Conservation (phyloP, 37 sponge, comb jelly and placozoan genomes). For the Eunapius fragilis region DNA sequence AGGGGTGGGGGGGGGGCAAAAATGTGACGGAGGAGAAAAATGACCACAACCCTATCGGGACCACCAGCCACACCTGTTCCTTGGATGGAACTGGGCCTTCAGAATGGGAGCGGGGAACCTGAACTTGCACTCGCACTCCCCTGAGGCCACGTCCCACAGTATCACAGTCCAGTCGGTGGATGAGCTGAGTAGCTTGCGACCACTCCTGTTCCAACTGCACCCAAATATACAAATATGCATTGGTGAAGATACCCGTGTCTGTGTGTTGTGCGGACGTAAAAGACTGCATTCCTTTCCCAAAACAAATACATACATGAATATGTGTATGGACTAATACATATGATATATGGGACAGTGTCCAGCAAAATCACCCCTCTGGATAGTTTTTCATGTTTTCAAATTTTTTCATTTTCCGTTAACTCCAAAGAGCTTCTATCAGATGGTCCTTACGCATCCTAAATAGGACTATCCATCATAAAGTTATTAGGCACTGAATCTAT, state of each 20-base stretch:
- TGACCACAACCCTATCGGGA: not conserved
- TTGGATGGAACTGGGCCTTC: conserved; percentile 94
- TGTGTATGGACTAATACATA: too few species aligned
- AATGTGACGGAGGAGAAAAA: not conserved
- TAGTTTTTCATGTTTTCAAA: too few species aligned
- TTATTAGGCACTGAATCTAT: too few species aligned
- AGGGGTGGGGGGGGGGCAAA: too few species aligned
- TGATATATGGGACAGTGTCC: too few species aligned
- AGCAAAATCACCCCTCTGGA: too few species aligned
- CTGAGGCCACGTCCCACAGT: conserved; percentile 88
- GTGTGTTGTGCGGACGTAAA: not conserved
- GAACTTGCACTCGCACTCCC: conserved; percentile 81
- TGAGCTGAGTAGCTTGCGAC: conserved; percentile 81
- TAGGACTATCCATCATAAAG: too few species aligned
- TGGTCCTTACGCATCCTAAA: too few species aligned
- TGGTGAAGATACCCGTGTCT: not conserved
- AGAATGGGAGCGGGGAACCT: conserved; percentile 89
- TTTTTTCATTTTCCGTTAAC: too few species aligned
- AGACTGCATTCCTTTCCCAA: too few species aligned
- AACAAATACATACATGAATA: too few species aligned
- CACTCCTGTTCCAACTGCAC: conserved; percentile 82
- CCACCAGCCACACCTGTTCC: conserved; percentile 62
- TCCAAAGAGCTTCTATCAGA: too few species aligned
- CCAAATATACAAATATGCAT: not conserved
- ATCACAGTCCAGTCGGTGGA: conserved; percentile 93